A percentile compares a stretch with the other conserved stretches of the same genome.
Evolutionary conservation across 1,140 invertebrate species (phyloP).

Genomic region (Drosophila bocqueti): DNA sequence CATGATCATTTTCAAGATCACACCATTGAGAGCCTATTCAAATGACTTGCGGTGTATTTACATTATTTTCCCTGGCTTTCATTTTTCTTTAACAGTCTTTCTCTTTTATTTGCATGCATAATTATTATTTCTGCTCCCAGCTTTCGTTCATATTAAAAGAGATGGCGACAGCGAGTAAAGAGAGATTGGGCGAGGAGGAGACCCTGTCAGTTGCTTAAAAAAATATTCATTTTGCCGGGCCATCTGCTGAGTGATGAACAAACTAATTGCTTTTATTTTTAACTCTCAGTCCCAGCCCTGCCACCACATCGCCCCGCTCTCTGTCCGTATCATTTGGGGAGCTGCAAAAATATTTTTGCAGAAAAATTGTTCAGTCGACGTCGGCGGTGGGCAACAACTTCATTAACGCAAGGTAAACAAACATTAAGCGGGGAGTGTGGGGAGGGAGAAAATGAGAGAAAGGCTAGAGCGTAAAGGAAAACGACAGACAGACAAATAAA

Average conservation of each 20-base stretch:
- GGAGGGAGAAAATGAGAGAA: slow-evolving; percentile 2
- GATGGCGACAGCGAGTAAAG: slow-evolving; percentile 6
- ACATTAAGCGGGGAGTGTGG: slow-evolving; percentile 64
- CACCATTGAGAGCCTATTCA: not conserved
- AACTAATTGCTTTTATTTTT: slow-evolving; percentile 85
- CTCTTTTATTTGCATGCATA: slow-evolving; percentile 64
- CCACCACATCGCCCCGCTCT: not conserved
- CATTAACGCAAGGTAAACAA: slow-evolving; percentile 84
- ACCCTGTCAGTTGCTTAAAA: slow-evolving; percentile 54
- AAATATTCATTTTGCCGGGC: slow-evolving; percentile 72
- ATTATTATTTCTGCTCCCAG: slow-evolving; percentile 67
- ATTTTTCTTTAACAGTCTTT: slow-evolving; percentile 37
- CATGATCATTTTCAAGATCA: not conserved
- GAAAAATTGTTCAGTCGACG: slow-evolving; percentile 56
- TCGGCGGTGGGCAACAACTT: slow-evolving; percentile 71
- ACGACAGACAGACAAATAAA: slow-evolving; percentile 75
- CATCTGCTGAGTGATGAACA: slow-evolving; percentile 84
- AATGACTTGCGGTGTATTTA: slow-evolving; percentile 55
- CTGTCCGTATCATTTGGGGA: slow-evolving; percentile 39
- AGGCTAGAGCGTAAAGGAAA: slow-evolving; percentile 35
- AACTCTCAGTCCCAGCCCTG: slow-evolving; percentile 18
- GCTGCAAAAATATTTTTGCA: slow-evolving; percentile 76
- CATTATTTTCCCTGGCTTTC: slow-evolving; percentile 52
- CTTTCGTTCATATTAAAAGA: slow-evolving; percentile 63
- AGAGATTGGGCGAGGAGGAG: not conserved